phyloP scores from a whole-genome alignment of 2,888 invertebrate genomes.

The Epinotia demarniana region DNA sequence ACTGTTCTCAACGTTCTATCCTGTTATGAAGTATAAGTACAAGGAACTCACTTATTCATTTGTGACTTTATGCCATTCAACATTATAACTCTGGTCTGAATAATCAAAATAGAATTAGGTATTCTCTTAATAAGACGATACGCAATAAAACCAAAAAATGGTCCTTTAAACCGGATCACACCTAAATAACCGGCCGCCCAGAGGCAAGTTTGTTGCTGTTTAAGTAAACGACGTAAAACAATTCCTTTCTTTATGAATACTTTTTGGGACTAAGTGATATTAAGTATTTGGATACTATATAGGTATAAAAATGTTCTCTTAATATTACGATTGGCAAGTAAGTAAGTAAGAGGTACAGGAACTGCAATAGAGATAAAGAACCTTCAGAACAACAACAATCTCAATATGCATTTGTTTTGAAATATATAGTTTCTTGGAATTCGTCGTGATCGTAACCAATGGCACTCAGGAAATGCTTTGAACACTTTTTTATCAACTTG shows the following conservation, averaged over 20 bases:
- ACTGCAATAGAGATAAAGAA: not conserved
- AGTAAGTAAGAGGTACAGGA: not conserved
- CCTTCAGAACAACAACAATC: constrained; percentile 3
- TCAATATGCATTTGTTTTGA: not conserved
- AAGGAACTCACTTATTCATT: too few relatives aligned
- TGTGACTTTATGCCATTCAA: too few relatives aligned
- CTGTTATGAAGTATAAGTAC: too few relatives aligned
- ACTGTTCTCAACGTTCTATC: too few relatives aligned
- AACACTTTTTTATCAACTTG: constrained; percentile 19
- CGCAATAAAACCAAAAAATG: not conserved
- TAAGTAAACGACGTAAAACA: not conserved
- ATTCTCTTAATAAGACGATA: not conserved
- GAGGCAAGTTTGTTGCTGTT: not conserved
- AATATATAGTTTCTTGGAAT: not conserved
- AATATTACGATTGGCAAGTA: not conserved
- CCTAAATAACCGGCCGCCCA: not conserved
- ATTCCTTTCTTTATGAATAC: not conserved
- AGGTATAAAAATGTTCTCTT: not conserved
- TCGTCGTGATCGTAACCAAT: not conserved
- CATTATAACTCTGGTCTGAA: too few relatives aligned
- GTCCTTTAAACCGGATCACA: constrained; percentile 24
- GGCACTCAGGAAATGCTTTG: constrained; percentile 8
- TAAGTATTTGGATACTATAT: too few relatives aligned
- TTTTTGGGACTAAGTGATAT: not conserved
- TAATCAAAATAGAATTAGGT: too few relatives aligned